phyloP scores from a whole-genome alignment of 2,797 vertebrate species.

The Phrynocephalus guinanensis region DNA sequence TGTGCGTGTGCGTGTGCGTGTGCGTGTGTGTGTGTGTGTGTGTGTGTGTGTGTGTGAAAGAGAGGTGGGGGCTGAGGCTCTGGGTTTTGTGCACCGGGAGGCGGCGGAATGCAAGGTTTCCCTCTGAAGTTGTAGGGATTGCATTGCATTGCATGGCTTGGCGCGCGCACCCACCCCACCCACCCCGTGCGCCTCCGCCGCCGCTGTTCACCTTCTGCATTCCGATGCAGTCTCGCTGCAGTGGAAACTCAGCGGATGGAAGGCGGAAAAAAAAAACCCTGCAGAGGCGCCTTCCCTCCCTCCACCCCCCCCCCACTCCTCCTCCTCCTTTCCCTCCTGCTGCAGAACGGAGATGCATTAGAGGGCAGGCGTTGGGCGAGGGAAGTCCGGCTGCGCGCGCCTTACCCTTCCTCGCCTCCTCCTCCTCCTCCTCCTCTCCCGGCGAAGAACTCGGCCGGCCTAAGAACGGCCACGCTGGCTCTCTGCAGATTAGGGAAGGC shows the following conservation, averaged over 20 bases:
- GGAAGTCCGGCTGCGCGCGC: too few species aligned
- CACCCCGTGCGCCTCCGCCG: neutral
- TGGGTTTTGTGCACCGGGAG: neutral
- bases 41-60: too few species aligned
- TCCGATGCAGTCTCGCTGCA: slow-evolving; percentile 79
- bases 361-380: slow-evolving; percentile 8
- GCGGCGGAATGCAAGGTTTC: neutral
- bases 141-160: neutral
- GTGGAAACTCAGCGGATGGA: slow-evolving; percentile 64
- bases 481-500: slow-evolving; percentile 79
- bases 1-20: too few species aligned
- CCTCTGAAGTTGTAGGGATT: neutral
- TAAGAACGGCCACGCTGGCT: neutral
- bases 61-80: too few species aligned
- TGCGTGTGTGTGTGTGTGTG: too few species aligned
- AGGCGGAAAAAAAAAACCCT: slow-evolving; percentile 36
- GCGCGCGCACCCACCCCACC: too few species aligned
- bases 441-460: too few species aligned
- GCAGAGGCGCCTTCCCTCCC: slow-evolving; percentile 59
- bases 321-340: slow-evolving; percentile 15
- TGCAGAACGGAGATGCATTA: slow-evolving; percentile 56
- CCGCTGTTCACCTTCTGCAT: neutral
- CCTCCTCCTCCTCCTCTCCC: neutral
- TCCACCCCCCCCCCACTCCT: too few species aligned
- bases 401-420: neutral